A percentile compares a stretch with the other conserved stretches of the same genome.
phyloP scores from a whole-genome alignment of 2,888 invertebrate species.

The Eristalis tenax region DNA sequence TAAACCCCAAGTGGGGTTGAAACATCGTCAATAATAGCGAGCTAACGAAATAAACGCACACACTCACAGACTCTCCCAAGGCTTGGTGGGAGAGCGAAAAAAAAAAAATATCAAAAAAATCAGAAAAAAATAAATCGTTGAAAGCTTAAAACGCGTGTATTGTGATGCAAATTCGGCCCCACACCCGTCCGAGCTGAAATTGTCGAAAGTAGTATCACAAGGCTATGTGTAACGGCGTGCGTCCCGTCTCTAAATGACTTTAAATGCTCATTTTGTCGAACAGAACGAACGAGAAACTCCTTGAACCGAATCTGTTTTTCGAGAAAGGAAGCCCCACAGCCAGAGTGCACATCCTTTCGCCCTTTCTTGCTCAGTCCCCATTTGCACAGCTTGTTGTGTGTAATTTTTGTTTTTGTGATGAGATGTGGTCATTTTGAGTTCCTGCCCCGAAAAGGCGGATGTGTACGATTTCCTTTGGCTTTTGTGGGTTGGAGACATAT shows the following conservation, averaged over 20 bases:
- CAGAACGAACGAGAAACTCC: conserved; percentile 34
- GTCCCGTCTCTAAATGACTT: conserved; percentile 48
- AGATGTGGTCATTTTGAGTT: conserved; percentile 53
- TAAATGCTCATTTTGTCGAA: conserved; percentile 65
- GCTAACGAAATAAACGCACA: conserved; percentile 62
- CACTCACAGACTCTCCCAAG: neutral
- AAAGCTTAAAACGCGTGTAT: conserved; percentile 67
- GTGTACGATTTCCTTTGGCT: conserved; percentile 49
- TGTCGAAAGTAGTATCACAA: conserved; percentile 38
- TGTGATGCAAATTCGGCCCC: conserved; percentile 63
- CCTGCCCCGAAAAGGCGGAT: conserved; percentile 16
- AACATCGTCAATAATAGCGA: conserved; percentile 54
- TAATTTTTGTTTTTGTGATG: conserved; percentile 15
- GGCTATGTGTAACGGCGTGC: conserved; percentile 46
- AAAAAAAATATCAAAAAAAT: conserved; percentile 20
- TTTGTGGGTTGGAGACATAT: conserved; percentile 46
- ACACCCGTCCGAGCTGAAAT: conserved; percentile 29
- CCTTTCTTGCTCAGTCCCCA: neutral
- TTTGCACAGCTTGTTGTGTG: neutral
- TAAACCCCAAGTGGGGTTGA: conserved; percentile 26
- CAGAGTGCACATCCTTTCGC: conserved; percentile 62
- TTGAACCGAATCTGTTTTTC: conserved; percentile 51
- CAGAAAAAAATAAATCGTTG: conserved; percentile 17
- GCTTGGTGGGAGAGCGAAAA: neutral
- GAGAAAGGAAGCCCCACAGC: conserved; percentile 43